Evolutionary conservation across 2,888 invertebrate species (phyloP).

Genomic region (Monopis laevigella): DNA sequence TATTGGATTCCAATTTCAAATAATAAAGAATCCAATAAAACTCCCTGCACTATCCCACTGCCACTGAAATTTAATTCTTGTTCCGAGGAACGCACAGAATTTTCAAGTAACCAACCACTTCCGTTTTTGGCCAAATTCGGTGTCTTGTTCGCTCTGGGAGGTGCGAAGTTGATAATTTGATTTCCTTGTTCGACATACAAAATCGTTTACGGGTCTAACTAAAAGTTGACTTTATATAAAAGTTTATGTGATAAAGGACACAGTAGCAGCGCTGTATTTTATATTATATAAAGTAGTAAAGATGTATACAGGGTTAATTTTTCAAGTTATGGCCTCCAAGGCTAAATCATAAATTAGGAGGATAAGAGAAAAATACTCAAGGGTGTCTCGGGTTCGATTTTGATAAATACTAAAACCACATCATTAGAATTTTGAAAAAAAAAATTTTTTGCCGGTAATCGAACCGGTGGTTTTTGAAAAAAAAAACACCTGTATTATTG

Average conservation of each 20-base stretch:
- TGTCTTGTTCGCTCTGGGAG: slow-evolving; percentile 41
- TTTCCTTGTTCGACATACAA: slow-evolving; percentile 62
- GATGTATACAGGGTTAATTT: too few species aligned
- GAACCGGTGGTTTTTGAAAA: too few species aligned
- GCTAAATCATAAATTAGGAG: background rate
- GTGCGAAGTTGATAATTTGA: slow-evolving; percentile 63
- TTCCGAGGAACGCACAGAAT: slow-evolving; percentile 48
- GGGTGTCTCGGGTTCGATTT: too few species aligned
- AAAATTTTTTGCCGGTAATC: slow-evolving; percentile 27
- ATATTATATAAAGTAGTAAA: too few species aligned
- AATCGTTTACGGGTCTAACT: slow-evolving; percentile 58
- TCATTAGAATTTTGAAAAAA: too few species aligned
- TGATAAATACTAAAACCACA: too few species aligned
- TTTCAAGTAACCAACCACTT: slow-evolving; percentile 44
- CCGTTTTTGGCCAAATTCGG: slow-evolving; percentile 42
- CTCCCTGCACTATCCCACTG: slow-evolving; percentile 49
- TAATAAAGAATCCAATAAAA: slow-evolving; percentile 57
- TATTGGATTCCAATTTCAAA: slow-evolving; percentile 57
- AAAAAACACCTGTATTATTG: too few species aligned
- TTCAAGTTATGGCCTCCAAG: too few species aligned
- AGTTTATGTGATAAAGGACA: too few species aligned
- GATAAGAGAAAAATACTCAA: background rate
- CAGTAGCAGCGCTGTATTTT: too few species aligned
- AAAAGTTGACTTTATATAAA: too few species aligned
- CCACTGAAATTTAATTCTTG: slow-evolving; percentile 30